Base-by-base conservation (phyloP, 2,797 vertebrate genomes). In the Anguilla obscura region DNA sequence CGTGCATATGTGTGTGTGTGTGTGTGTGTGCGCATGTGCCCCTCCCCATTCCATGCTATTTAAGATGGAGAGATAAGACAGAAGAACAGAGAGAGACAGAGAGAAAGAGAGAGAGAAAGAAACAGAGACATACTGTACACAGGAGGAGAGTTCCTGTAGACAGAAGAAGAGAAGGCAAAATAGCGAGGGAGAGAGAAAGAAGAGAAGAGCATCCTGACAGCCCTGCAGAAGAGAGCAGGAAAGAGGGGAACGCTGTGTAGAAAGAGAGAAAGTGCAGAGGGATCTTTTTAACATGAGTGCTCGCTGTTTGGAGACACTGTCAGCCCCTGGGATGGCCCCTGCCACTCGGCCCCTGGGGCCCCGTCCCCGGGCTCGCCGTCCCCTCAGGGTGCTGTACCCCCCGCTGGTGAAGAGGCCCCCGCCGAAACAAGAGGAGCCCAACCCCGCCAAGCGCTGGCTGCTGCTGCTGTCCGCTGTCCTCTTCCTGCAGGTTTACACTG, bases 401-500 rank as follows among this genome's bases (percentile, higher is more conserved):
- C 90, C 95, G 0, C 88, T 90, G 86, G 92, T 91, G 87, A 91
- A 90, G 90, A 92, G 93, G 63, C 84, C 89, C 58, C 30, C 85
- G 66, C 91, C 66, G 0, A 90, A 82, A 69, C 24, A 69, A 87
- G 93, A 95, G 45, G 93, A 91, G 7, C 88, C 91, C 0, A 95
- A 96, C 90, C 92, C 27, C 12, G 93, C 93, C n/a, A 85, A 36
- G 0, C 94, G 95, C 40, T 95, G 95, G 93, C 92, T 96, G 66
- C 33, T 95, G 27, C 89, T 96, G 27, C 91, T 96, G 21, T 93
- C 89, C 1, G 91, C 92, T 0, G 89, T 96, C 0, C 91, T 96
- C 85, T 90, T 96, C 88, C 91, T 96, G 86, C 96, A 96, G 93
- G 94, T 96, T 90, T 96, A 93, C 93, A 94, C 36, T 0, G 96